phyloP scores from a whole-genome alignment of 2,888 invertebrate species.

The Erebia aethiops region DNA sequence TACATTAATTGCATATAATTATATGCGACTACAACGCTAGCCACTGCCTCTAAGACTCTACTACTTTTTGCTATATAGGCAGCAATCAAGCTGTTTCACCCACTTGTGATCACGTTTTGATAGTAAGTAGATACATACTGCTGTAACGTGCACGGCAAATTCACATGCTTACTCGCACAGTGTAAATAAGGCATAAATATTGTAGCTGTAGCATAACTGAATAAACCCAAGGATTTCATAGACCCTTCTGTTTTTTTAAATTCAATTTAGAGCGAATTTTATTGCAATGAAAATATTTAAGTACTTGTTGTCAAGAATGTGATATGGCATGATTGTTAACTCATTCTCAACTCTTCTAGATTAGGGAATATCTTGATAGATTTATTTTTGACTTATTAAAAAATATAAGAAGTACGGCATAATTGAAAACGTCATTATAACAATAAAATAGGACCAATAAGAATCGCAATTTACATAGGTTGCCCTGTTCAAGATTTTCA shows the following conservation, averaged over 20 bases:
- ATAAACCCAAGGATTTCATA: conserved; percentile 2
- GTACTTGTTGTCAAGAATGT: conserved; percentile 28
- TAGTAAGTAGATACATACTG: too few relatives aligned
- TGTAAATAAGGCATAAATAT: conserved; percentile 15
- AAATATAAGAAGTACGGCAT: conserved; percentile 18
- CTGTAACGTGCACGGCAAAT: too few relatives aligned
- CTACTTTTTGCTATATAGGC: too few relatives aligned
- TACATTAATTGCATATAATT: too few relatives aligned
- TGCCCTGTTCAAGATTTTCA: conserved; percentile 33
- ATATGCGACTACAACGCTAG: too few relatives aligned
- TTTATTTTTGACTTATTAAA: conserved; percentile 21
- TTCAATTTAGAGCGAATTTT: conserved; percentile 11
- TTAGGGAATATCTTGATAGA: conserved; percentile 13
- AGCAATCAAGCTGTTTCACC: too few relatives aligned
- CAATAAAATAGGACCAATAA: conserved; percentile 43
- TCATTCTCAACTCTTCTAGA: conserved; percentile 13
- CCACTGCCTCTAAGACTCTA: too few relatives aligned
- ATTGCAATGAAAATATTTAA: conserved; percentile 24
- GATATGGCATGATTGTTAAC: conserved; percentile 30
- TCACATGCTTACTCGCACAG: too few relatives aligned
- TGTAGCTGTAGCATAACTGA: background rate
- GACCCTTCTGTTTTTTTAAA: conserved; percentile 6
- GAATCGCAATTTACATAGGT: conserved; percentile 39
- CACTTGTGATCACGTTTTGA: too few relatives aligned
- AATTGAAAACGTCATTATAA: conserved; percentile 31